Conservation (phyloP, 2,888 invertebrate genomes). For the Cordilura impudica region DNA sequence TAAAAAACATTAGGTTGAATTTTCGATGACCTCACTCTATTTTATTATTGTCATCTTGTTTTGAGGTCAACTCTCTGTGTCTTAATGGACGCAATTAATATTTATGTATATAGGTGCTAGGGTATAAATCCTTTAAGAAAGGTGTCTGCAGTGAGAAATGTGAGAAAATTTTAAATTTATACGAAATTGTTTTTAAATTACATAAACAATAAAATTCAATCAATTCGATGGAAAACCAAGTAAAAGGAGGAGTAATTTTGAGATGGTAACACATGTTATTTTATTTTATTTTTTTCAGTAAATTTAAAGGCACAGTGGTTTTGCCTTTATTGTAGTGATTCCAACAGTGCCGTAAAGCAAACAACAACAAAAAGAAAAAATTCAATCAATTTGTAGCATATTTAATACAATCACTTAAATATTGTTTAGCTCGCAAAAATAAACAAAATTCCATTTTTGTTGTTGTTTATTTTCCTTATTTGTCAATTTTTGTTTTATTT, state of each 20-base stretch:
- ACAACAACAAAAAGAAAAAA: conserved; percentile 1
- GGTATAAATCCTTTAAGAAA: neutral
- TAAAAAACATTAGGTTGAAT: neutral
- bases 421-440: conserved; percentile 51
- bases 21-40: conserved; percentile 6
- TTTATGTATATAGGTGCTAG: conserved; percentile 13
- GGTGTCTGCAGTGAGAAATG: neutral
- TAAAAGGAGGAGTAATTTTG: too few relatives aligned
- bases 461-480: conserved; percentile 36
- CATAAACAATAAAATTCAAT: too few relatives aligned
- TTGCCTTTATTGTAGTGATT: too few relatives aligned
- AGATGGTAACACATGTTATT: too few relatives aligned
- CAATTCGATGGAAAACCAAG: too few relatives aligned
- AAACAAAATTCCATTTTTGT: conserved; percentile 16
- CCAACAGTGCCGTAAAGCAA: neutral
- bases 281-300: too few relatives aligned
- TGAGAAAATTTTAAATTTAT: too few relatives aligned
- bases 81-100: conserved; percentile 41
- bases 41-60: conserved; percentile 44
- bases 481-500: conserved; percentile 60
- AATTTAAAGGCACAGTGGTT: too few relatives aligned
- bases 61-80: neutral
- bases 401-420: conserved; percentile 52
- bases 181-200: too few relatives aligned
- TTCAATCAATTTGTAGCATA: conserved; percentile 42